phyloP scores from a whole-genome alignment of 2,888 invertebrate genomes.

The Acrobasis consociella region DNA sequence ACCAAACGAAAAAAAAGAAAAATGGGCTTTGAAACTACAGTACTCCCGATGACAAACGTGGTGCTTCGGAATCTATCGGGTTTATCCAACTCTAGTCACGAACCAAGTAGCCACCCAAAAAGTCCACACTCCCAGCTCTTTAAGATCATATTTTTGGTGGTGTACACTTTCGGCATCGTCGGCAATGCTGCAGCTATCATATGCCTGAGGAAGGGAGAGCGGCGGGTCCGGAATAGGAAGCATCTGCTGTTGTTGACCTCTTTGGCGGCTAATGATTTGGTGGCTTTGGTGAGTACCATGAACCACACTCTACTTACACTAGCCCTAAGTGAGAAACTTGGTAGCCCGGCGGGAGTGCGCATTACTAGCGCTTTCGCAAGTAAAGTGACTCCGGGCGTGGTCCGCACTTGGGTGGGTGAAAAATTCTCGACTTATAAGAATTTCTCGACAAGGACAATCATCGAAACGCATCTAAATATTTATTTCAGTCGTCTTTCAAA shows the following conservation, averaged over 20 bases:
- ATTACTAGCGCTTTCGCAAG: too few relatives aligned
- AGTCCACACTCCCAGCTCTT: conserved; percentile 36
- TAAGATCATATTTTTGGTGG: conserved; percentile 71
- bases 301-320: background rate
- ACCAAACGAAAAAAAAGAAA: conserved; percentile 11
- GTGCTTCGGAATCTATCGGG: conserved; percentile 11
- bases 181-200: conserved; percentile 91
- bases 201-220: conserved; percentile 87
- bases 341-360: too few relatives aligned
- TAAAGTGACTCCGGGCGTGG: too few relatives aligned
- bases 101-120: background rate
- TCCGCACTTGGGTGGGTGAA: too few relatives aligned
- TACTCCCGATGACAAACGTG: background rate
- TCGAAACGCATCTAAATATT: too few relatives aligned
- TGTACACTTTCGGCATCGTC: conserved; percentile 86
- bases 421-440: too few relatives aligned
- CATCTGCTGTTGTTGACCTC: conserved; percentile 91
- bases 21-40: conserved; percentile 24
- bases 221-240: conserved; percentile 89
- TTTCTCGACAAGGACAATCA: too few relatives aligned
- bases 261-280: conserved; percentile 89
- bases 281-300: conserved; percentile 82
- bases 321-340: too few relatives aligned
- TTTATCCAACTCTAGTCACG: conserved; percentile 29
- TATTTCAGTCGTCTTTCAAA: too few relatives aligned